These are phyloP conservation scores for Microcebus tavaratra DNA, from an alignment of 2,113 vertebrate genomes.

Conservation along the genomic window DNA sequence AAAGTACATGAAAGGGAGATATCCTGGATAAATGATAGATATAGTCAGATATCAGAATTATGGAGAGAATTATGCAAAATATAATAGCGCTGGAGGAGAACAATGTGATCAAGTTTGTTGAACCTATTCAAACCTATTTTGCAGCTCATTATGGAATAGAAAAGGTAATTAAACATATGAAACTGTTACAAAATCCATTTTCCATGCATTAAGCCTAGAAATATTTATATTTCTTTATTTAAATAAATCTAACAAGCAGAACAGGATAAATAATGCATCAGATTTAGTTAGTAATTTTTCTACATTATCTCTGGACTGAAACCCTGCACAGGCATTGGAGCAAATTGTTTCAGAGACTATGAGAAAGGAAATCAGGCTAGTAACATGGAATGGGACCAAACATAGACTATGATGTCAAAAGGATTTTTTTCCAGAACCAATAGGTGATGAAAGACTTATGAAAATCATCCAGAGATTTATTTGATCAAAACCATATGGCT, in stretches of 20 bases:
- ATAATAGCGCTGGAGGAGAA: neutral
- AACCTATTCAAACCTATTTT: constrained; percentile 43
- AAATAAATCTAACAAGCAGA: constrained; percentile 41
- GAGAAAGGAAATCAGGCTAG: constrained; percentile 36
- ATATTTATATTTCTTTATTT: constrained; percentile 36
- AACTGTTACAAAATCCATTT: neutral
- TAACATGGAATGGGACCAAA: constrained; percentile 42
- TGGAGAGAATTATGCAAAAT: constrained; percentile 28
- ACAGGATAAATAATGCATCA: constrained; percentile 50
- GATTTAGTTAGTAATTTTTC: constrained; percentile 52
- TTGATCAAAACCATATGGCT: constrained; percentile 58
- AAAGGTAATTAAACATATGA: constrained; percentile 27
- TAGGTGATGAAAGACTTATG: constrained; percentile 62
- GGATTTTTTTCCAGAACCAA: constrained; percentile 47
- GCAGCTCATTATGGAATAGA: neutral
- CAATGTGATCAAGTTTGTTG: constrained; percentile 26
- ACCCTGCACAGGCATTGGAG: neutral
- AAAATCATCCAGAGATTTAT: constrained; percentile 63
- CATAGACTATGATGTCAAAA: constrained; percentile 59
- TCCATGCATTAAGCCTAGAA: constrained; percentile 17
- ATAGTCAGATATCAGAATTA: constrained; percentile 22
- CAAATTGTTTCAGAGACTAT: constrained; percentile 20
- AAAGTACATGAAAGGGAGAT: neutral
- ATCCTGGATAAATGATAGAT: constrained; percentile 27
- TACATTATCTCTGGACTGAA: constrained; percentile 48